Evolutionary conservation across 2,113 vertebrate species (phyloP).

Genomic region (Bubalus kerabau): DNA sequence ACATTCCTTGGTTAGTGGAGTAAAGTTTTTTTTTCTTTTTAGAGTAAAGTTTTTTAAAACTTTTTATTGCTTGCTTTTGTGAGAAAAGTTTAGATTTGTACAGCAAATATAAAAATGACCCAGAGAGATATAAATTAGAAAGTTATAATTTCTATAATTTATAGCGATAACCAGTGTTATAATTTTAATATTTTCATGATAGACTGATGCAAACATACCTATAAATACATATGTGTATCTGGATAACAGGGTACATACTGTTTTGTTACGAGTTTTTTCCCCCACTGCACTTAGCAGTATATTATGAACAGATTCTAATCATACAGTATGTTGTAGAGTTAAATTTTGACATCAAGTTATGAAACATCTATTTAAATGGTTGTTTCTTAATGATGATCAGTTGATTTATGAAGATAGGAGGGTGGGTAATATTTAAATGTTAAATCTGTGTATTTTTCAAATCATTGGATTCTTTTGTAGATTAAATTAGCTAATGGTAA

Average conservation of each 20-base stretch:
- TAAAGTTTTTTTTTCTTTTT: neutral
- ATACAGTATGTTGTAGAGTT: neutral
- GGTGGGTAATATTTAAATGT: neutral
- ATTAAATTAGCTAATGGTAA: neutral
- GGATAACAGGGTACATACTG: neutral
- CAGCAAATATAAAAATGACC: neutral
- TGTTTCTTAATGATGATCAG: neutral
- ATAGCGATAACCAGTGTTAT: neutral
- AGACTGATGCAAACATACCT: neutral
- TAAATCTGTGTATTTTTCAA: neutral
- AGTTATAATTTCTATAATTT: neutral
- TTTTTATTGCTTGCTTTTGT: neutral
- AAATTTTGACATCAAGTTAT: neutral
- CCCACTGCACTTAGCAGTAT: neutral
- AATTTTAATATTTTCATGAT: neutral
- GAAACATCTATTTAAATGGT: neutral
- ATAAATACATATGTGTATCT: neutral
- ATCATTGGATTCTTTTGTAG: neutral
- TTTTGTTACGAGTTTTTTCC: neutral
- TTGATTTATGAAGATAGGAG: neutral
- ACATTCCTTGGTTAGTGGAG: neutral
- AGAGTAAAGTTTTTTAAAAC: neutral
- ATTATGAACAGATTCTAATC: neutral
- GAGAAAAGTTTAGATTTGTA: neutral
- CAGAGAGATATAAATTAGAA: neutral